A percentile compares a stretch with the other conserved stretches of the same genome.
Evolutionary conservation across 1,140 invertebrate genomes (phyloP).

Genomic region (Trichogramma pretiosum): DNA sequence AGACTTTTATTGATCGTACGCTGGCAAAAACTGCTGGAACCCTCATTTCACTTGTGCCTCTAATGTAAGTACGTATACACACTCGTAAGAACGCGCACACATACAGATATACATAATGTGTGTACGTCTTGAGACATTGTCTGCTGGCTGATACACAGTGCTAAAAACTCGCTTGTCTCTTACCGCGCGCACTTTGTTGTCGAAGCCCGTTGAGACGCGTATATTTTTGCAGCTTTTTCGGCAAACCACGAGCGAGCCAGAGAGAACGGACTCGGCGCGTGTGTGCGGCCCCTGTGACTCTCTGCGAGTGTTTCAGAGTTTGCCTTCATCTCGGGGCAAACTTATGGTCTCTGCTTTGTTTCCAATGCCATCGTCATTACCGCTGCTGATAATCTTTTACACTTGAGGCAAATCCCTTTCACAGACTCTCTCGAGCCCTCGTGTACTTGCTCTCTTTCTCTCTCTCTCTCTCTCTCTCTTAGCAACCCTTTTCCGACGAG

Average conservation of each 20-base stretch:
- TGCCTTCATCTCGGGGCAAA: slow-evolving; percentile 1
- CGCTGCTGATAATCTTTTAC: slow-evolving; percentile 40
- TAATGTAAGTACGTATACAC: no score
- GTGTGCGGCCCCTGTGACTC: slow-evolving; percentile 18
- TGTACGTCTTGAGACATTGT: no score
- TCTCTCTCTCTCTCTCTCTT: not conserved
- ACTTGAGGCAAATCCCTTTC: slow-evolving; percentile 24
- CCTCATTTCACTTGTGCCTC: slow-evolving; percentile 35
- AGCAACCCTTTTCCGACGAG: no score
- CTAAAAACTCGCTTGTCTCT: no score
- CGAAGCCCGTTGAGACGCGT: no score
- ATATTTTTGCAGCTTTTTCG: no score
- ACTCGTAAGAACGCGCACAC: no score
- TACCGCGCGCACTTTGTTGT: no score
- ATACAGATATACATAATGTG: no score
- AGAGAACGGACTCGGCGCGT: slow-evolving; percentile 5
- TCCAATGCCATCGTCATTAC: slow-evolving; percentile 21
- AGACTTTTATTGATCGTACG: slow-evolving; percentile 47
- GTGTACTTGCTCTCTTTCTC: not conserved
- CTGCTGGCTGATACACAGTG: no score
- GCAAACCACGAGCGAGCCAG: no score
- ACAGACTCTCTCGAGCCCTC: not conserved
- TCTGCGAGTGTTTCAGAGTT: slow-evolving; percentile 16
- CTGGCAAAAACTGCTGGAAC: slow-evolving; percentile 46
- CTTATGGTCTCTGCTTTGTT: slow-evolving; percentile 15